A percentile compares a stretch with the other conserved stretches of the same genome.
Evolutionary conservation across 2,113 vertebrate species (phyloP).

Genomic region (Anhinga rufa): DNA sequence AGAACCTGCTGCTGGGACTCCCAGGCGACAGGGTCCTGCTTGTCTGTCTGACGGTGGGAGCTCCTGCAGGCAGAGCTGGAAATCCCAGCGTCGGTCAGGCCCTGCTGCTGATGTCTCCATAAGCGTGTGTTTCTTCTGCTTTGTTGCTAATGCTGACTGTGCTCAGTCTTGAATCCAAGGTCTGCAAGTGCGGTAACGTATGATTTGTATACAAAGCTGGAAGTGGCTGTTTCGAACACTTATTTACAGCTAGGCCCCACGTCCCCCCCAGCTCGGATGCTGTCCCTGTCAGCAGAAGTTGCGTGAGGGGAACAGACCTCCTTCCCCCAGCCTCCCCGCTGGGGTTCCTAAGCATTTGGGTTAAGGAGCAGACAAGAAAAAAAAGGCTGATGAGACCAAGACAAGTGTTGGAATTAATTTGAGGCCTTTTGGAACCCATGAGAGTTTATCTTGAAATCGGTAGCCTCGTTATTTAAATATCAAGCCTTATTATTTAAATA

Average conservation of each 20-base stretch:
- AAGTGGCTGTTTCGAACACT: not conserved
- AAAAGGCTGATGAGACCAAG: not conserved
- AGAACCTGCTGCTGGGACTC: not conserved
- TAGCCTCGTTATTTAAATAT: not conserved
- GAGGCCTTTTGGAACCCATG: not conserved
- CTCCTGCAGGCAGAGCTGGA: not conserved
- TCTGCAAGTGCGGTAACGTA: not conserved
- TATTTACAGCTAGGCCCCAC: not conserved
- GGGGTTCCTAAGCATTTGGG: not conserved
- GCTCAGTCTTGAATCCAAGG: not conserved
- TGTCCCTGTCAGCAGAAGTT: not conserved
- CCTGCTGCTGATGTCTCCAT: accelerated
- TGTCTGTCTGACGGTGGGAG: not conserved
- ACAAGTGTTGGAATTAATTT: not conserved
- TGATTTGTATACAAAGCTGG: not conserved
- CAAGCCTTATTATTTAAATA: not conserved
- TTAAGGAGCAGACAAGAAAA: not conserved
- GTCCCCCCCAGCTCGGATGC: not conserved
- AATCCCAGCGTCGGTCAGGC: not conserved
- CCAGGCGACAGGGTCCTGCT: not conserved
- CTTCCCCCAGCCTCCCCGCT: not conserved
- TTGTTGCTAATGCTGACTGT: not conserved
- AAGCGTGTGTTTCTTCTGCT: not conserved
- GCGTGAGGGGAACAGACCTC: not conserved
- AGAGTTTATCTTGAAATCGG: not conserved